Conservation (phyloP, 2,888 invertebrate genomes). For the Syrista parreyssii region DNA sequence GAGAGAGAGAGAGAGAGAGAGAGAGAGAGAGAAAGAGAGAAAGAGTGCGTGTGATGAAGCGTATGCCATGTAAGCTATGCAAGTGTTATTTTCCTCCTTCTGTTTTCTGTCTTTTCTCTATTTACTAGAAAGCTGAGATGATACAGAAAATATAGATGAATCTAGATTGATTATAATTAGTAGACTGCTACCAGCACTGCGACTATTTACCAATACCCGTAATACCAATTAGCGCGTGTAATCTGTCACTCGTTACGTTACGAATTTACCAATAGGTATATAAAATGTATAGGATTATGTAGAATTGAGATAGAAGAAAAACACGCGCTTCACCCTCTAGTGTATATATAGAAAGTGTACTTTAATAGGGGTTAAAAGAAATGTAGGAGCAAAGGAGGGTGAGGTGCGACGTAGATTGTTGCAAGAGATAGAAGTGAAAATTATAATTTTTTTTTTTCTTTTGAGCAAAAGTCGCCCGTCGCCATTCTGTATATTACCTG, state of each 20-base stretch:
- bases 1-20: not conserved
- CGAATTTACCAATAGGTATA: not conserved
- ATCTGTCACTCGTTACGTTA: not conserved
- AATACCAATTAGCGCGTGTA: not conserved
- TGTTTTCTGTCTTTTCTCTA: not conserved
- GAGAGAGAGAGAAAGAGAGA: no score
- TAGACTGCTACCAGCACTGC: not conserved
- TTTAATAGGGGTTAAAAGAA: conserved; percentile 7
- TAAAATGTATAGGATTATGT: not conserved
- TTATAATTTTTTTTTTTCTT: not conserved
- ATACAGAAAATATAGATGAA: not conserved
- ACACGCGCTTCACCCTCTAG: not conserved
- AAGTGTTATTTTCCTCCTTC: not conserved
- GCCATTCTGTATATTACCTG: not conserved
- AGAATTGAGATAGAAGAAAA: not conserved
- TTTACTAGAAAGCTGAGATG: not conserved
- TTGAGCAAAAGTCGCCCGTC: conserved; percentile 19
- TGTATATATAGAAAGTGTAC: conserved; percentile 16
- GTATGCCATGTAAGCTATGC: not conserved
- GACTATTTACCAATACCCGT: not conserved
- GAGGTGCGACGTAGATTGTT: not conserved
- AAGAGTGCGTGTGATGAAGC: not conserved
- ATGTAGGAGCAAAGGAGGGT: not conserved
- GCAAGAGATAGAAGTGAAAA: not conserved
- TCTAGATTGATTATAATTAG: not conserved